phyloP scores from a whole-genome alignment of 2,113 vertebrate species.

The Pampusana beccarii region DNA sequence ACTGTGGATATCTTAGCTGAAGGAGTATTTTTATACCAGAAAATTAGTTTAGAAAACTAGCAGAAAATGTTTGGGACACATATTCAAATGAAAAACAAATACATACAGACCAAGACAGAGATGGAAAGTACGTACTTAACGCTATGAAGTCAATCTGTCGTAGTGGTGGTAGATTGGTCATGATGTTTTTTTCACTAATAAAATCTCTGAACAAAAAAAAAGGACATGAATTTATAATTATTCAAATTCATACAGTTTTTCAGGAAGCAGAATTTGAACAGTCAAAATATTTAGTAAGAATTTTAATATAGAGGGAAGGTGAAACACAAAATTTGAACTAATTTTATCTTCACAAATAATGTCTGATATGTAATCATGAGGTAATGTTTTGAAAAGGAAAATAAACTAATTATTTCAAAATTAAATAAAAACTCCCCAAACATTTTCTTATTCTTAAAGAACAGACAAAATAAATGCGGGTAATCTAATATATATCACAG shows the following conservation, averaged over 20 bases:
- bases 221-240: not conserved
- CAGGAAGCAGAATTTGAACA: conserved; percentile 1
- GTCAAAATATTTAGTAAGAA: conserved; percentile 18
- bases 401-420: not conserved
- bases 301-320: not conserved
- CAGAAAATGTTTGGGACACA: not conserved
- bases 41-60: not conserved
- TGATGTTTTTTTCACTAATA: not conserved
- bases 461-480: not conserved
- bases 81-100: not conserved
- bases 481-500: not conserved
- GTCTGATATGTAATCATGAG: not conserved
- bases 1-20: not conserved
- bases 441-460: not conserved
- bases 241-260: conserved; percentile 17
- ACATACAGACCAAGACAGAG: not conserved
- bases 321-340: not conserved
- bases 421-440: not conserved
- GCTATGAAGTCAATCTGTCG: not conserved
- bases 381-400: not conserved
- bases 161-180: not conserved
- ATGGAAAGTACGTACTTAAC: not conserved
- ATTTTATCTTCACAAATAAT: not conserved
- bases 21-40: not conserved
- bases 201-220: not conserved